Base-by-base conservation (phyloP, 37 sponge, comb jelly and placozoan genomes). In the Tethya wilhelma region DNA sequence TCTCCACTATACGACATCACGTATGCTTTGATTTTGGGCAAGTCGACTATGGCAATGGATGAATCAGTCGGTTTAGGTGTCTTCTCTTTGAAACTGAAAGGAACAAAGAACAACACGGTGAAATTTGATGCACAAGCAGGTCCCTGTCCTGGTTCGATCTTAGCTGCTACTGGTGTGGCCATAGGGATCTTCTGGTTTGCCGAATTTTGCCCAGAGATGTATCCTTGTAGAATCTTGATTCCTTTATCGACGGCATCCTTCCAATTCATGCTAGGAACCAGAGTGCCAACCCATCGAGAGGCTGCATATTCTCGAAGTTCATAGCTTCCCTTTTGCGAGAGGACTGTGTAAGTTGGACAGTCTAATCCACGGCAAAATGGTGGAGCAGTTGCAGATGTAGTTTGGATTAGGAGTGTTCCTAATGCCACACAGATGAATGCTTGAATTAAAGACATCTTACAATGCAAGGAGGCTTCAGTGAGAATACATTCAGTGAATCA, bases 101-200 rank as follows among this genome's bases (percentile, higher is more conserved):
- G 76, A 22, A 75, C 60, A n/a, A 75, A 75, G 57, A 75, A 75
- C 14, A 75, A 34, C 31, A 75, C 38, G 40, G 76, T 75, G 44
- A 75, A 75, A 37, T 26, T 75, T 0, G 76, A 57, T n/a, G 32
- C 59, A 38, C 76, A 75, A 39, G 76, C 62, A 31, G 76, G 76
- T 1, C 76, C 76, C 39, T 75, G 76, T 31, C 76, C 76, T 0
- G 76, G 76, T 20, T n/a, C 40, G 40, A 75, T 56, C n/a, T 75
- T 75, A 4, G 60, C 38, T 0, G 76, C 76, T 2, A 75, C 76
- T 6, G 76, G 76, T 17, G 60, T 9, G 0, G 76, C 62, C 76
- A 75, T 75, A 25, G 58, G 59, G 1, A 75, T 55, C n/a, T 59
- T 75, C 2, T 20, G 40, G 25, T 56, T 29, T 14, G 57, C 76